phyloP scores from a whole-genome alignment of 2,888 invertebrate species.

The Thecocarcelia acutangulata region DNA sequence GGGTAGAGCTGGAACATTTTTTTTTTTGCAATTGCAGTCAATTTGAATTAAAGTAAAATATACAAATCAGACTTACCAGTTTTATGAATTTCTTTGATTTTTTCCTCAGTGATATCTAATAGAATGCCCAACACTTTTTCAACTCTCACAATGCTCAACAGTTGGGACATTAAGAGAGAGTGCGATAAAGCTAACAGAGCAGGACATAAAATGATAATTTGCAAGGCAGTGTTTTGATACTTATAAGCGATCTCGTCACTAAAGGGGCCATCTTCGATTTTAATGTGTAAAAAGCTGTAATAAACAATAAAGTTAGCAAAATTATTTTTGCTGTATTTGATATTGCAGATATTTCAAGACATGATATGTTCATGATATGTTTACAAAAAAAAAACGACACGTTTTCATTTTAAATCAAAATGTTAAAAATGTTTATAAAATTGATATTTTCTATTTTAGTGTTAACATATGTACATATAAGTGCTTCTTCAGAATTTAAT shows the following conservation, averaged over 20 bases:
- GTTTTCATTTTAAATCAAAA: too few relatives aligned
- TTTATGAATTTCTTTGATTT: slow-evolving; percentile 86
- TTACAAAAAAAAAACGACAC: too few relatives aligned
- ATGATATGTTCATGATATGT: background rate
- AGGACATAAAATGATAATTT: slow-evolving; percentile 91
- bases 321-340: background rate
- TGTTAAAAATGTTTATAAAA: too few relatives aligned
- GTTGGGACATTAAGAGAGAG: slow-evolving; percentile 79
- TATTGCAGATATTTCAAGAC: background rate
- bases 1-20: slow-evolving; percentile 83
- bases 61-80: slow-evolving; percentile 82
- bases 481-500: too few relatives aligned
- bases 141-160: slow-evolving; percentile 81
- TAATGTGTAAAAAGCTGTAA: slow-evolving; percentile 87
- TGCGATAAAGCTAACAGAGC: slow-evolving; percentile 84
- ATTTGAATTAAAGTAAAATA: background rate
- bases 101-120: slow-evolving; percentile 89
- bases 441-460: too few relatives aligned
- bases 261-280: slow-evolving; percentile 86
- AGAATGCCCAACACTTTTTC: slow-evolving; percentile 91
- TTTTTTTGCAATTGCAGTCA: background rate
- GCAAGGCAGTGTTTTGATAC: slow-evolving; percentile 86
- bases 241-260: slow-evolving; percentile 82
- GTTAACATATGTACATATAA: too few relatives aligned
- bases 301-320: background rate